Evolutionary conservation across 2,888 invertebrate genomes (phyloP), one percentile per base, ranked within the genome.

Genomic region (Microctonus hyperodae): DNA sequence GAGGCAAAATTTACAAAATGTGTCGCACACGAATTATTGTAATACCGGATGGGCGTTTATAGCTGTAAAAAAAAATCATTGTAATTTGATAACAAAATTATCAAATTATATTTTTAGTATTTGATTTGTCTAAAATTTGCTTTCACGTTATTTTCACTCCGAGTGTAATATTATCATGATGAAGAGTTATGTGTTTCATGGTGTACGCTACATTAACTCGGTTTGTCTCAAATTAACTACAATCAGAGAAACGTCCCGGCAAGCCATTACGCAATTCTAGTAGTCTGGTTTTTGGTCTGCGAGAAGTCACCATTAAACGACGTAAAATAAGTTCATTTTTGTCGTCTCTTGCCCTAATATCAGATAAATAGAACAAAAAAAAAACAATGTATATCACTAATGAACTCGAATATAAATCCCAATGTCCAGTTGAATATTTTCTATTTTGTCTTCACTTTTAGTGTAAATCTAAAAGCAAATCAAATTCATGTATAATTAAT

Each of bases 151-250:
- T 56, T 33, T n/a, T 16, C 20, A 16, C 3, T 1, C 20, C n/a
- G 31, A 7, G 7, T 44, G 20, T 51, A 25, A 37, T 40, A 37
- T 58, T 55, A 55, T 55, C 25, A 16, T 16, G 55, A 28, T 28
- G 48, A 37, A 37, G 25, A 37, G 53, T 13, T 62, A n/a, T 44
- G 16, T 25, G 51, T 62, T 62, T 53, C 20, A 60, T 16, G n/a
- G n/a, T 62, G 35, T 37, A 80, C 83, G 81, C 77, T 83, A 83
- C 83, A 83, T 83, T 83, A 83, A 83, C 79, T 78, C 82, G 83
- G 82, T 83, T 82, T 80, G 77, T 77, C 75, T 79, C 78, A 83
- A 83, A 83, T 83, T 83, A 83, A 81, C 83, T 81, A 80, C 82
- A 82, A 83, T 83, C 82, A 81, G 78, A 77, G 71, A 65, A 67